phyloP scores from a whole-genome alignment of 1,140 invertebrate species.

The Rhagoletis zephyria region DNA sequence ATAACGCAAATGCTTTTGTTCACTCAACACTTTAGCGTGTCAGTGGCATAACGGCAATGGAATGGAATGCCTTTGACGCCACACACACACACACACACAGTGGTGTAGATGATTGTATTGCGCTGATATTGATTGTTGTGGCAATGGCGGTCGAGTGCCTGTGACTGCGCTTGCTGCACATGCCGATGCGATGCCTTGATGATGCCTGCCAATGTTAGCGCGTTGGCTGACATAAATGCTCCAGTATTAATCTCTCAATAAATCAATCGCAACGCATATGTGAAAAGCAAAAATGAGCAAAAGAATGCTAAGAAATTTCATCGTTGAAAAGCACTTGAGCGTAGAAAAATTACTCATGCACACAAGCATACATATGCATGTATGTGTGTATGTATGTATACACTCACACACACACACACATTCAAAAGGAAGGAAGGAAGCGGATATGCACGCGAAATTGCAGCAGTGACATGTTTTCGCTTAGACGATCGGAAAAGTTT shows the following conservation, averaged over 20 bases:
- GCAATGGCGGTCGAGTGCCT: background rate
- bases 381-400: no score
- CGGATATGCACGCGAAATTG: background rate
- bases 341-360: background rate
- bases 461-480: background rate
- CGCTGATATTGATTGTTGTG: conserved; percentile 19
- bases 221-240: conserved; percentile 1
- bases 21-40: background rate
- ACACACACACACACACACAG: no score
- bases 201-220: background rate
- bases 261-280: conserved; percentile 30
- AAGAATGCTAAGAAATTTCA: background rate
- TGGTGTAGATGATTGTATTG: background rate
- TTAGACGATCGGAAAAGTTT: background rate
- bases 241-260: conserved; percentile 17
- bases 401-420: no score
- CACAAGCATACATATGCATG: no score
- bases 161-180: no score
- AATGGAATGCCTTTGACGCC: background rate
- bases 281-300: background rate
- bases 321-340: background rate
- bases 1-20: background rate
- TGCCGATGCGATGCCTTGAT: no score
- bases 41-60: background rate
- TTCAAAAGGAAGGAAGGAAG: background rate